Base-by-base conservation (phyloP, 2,797 vertebrate genomes). In the Xenopus petersii region DNA sequence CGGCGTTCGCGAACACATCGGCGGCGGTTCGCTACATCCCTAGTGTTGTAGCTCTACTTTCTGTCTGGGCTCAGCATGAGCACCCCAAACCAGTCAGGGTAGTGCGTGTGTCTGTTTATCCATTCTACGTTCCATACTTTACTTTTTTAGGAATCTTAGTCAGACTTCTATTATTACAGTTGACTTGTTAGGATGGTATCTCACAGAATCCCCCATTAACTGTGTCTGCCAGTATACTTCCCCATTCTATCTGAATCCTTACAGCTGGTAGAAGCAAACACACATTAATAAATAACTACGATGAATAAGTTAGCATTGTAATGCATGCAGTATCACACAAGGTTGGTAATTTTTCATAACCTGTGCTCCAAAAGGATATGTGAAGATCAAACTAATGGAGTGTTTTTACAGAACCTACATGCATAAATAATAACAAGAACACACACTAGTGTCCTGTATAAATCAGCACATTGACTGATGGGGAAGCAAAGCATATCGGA, bases 251-350 rank as follows among this genome's bases (percentile, higher is more conserved):
- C 62, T 77, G 58, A 64, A 73, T 64, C 60, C n/a, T 49, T 64
- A 47, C 59, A 73, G 64, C 70, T 62, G 71, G 60, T 21, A 69
- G 55, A 42, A 47, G 58, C 42, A 73, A 73, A 49, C 64, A 58
- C 47, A 69, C 42, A 63, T 56, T 59, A 69, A 72, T 79, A 56
- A 48, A 79, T 79, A 74, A 74, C 70, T 79, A 56, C 7, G 30
- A 63, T 33, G 16, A 63, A 61, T 33, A 63, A 63, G 16, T 63
- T 30, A 64, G 36, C 36, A 64, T 64, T 46, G 36, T 17, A 74
- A 70, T 79, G 51, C 67, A 74, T 60, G 59, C 49, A 73, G 62
- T 63, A 70, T 64, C 54, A 61, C 59, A 74, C 26, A 64, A 24
- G 36, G 10, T n/a, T 47, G 60, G 33, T 33, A 26, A 77, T 67